Evolutionary conservation across 2,797 vertebrate species (phyloP).

Genomic region (Syngnathus acus): DNA sequence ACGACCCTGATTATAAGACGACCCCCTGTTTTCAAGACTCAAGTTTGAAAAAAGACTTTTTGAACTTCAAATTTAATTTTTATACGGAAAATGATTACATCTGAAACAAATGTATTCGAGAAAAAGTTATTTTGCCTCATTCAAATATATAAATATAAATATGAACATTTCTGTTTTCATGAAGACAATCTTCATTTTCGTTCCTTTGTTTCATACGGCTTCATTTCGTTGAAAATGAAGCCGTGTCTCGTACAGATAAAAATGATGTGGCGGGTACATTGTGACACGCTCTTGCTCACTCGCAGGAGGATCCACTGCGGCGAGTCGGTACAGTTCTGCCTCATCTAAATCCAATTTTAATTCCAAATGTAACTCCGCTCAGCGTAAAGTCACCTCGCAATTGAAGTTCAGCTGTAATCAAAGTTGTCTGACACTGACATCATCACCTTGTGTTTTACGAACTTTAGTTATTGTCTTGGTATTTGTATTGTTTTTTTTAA

Average conservation of each 20-base stretch:
- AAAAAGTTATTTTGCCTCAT: no score
- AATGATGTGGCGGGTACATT: neutral
- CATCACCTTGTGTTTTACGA: conserved; percentile 36
- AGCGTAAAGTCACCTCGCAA: conserved; percentile 16
- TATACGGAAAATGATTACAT: no score
- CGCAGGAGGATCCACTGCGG: conserved; percentile 1
- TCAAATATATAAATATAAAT: no score
- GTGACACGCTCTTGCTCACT: neutral
- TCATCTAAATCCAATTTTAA: conserved; percentile 19
- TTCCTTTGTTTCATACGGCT: neutral
- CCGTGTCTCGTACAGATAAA: neutral
- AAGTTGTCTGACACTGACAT: conserved; percentile 56
- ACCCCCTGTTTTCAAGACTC: no score
- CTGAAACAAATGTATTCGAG: no score
- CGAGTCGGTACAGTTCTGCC: conserved; percentile 13
- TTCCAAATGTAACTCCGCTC: conserved; percentile 21
- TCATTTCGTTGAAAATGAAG: neutral
- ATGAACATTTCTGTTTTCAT: no score
- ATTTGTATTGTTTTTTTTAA: conserved; percentile 8
- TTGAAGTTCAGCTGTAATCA: conserved; percentile 50
- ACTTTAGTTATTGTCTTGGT: neutral
- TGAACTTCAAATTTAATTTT: no score
- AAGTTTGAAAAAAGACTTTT: no score
- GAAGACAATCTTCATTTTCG: no score
- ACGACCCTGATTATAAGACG: no score